Percentiles rank a stretch among this genome's conserved stretches.
Conservation (phyloP, 2,113 vertebrate genomes). For the Pelobates fuscus region DNA sequence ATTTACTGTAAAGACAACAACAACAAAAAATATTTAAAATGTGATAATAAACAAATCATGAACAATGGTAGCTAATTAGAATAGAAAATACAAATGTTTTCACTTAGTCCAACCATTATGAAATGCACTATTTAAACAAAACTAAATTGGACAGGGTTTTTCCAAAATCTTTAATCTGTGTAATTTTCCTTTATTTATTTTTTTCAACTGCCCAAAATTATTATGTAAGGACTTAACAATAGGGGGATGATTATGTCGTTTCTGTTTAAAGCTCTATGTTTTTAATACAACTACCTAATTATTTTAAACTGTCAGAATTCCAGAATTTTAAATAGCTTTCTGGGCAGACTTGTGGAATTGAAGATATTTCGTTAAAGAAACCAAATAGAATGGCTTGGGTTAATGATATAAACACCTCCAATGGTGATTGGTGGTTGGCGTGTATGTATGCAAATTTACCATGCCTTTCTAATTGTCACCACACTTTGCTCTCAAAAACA, state of each 20-base stretch:
- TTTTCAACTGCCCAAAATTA: constrained; percentile 10
- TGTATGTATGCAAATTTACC: constrained; percentile 28
- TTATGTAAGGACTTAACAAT: constrained; percentile 8
- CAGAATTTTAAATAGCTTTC: not conserved
- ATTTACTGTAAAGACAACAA: no score
- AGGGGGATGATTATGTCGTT: constrained; percentile 11
- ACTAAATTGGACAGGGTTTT: not conserved
- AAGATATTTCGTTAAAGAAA: not conserved
- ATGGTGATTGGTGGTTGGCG: constrained; percentile 6
- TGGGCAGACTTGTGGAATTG: not conserved
- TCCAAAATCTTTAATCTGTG: not conserved
- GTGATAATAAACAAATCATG: not conserved
- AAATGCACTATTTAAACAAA: not conserved
- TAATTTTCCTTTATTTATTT: constrained; percentile 3
- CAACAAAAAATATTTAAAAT: no score
- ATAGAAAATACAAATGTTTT: not conserved
- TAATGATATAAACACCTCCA: constrained; percentile 18
- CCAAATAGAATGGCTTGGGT: not conserved
- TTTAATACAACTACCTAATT: constrained; percentile 11
- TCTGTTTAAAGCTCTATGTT: constrained; percentile 9
- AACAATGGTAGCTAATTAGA: not conserved
- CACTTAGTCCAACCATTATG: not conserved
- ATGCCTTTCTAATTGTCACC: constrained; percentile 22
- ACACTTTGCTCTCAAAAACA: constrained; percentile 17
- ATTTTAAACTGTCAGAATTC: not conserved